Base-by-base conservation (phyloP, 2,888 invertebrate genomes). In the Rotaria magnacalcarata region DNA sequence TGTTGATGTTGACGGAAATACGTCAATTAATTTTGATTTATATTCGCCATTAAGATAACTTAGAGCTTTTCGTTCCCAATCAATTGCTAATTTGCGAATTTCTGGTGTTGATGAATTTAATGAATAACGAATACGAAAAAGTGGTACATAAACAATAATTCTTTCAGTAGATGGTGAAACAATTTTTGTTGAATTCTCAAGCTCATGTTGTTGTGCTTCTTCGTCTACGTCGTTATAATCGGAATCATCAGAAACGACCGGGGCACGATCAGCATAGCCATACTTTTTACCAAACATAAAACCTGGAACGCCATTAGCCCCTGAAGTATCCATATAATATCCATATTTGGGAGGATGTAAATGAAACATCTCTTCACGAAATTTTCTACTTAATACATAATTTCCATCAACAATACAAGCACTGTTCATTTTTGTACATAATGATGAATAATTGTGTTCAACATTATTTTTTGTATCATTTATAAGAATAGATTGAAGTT, bases 261-360 rank as follows among this genome's bases (percentile, higher is more conserved):
- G 11, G 2, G 2, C 10, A 5, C 10, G 16, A 47, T 80, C n/a
- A 11, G 47, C 47, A 11, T 47, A 4, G 0, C n/a, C 1, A 80
- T 80, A 80, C 16, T 80, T 11, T 80, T 47, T 80, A 24, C 80
- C 80, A 47, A 80, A 80, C n/a, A 80, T 80, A 47, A 80, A 80
- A 19, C 6, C n/a, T 43, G 47, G 80, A n/a, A 47, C 3, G 24
- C 80, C 80, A 47, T 24, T 47, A 14, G 43, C 47, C n/a, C 80
- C 47, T 11, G 21, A 10, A 41, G 8, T 0, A 47, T 80, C 47
- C 24, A 47, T 3, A 80, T 80, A 80, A 47, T 47, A 47, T 24
- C 80, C 80, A 43, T 10, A 4, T 80, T 80, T 47, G 0, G 47
- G 47, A 47, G 11, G 43, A 10, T 2, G 3, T 47, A 80, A n/a